Evolutionary conservation across 2,113 vertebrate genomes (phyloP).

Genomic region (Leucoraja erinaceus): DNA sequence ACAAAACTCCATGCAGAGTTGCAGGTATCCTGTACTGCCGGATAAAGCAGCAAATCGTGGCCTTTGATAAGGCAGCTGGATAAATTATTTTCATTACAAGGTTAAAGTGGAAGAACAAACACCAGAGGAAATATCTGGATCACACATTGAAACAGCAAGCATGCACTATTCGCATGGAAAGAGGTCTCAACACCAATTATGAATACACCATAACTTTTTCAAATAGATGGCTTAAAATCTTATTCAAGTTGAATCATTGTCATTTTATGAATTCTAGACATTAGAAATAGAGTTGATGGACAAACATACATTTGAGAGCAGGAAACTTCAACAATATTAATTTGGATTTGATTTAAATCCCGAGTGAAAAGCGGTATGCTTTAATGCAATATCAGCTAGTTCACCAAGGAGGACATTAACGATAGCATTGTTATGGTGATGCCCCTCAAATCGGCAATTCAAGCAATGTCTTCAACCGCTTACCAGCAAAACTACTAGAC

Average conservation of each 20-base stretch:
- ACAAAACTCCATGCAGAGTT: too few species aligned
- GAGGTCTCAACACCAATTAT: not conserved
- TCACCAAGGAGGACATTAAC: not conserved
- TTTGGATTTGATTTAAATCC: not conserved
- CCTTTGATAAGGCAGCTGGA: too few species aligned
- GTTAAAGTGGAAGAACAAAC: too few species aligned
- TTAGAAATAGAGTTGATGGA: not conserved
- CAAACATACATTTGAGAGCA: not conserved
- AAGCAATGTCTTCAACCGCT: not conserved
- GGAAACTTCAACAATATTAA: not conserved
- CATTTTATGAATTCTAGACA: not conserved
- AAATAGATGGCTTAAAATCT: not conserved
- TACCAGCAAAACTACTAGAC: too few species aligned
- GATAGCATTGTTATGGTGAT: too few species aligned
- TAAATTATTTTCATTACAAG: too few species aligned
- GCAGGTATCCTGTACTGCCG: too few species aligned
- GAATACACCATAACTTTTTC: not conserved
- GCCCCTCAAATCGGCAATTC: not conserved
- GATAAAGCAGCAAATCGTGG: too few species aligned
- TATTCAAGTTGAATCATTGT: not conserved
- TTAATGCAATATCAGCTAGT: not conserved
- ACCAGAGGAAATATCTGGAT: too few species aligned
- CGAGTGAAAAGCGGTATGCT: not conserved
- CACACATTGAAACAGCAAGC: too few species aligned
- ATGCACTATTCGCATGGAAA: not conserved